Evolutionary conservation across 53 echinoderm and acorn worm species (phyloP), one percentile per base, ranked within the genome.

Genomic region (Arbacia lixula): DNA sequence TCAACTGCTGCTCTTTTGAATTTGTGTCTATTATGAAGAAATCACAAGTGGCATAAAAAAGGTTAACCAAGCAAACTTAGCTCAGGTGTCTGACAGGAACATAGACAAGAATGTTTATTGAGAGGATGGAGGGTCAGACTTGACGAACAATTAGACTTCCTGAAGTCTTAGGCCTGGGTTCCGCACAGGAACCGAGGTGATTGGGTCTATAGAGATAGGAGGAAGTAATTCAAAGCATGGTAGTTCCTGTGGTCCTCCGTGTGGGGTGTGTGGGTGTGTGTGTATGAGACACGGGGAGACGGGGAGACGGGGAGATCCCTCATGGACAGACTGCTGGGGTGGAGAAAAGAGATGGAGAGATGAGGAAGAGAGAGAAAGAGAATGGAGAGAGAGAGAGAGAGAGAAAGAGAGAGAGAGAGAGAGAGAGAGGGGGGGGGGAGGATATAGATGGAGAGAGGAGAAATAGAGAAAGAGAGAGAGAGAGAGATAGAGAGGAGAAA

Each of bases 201-300:
- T 20, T n/a, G 12, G 36, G 33, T 36, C 64, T 64, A 24, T n/a
- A 64, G 33, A 63, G 33, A 3, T 33, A 36, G 64, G 32, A 35
- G 64, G 64, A 64, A 64, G 64, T 64, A 16, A 32, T 64, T 64
- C 64, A 64, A 64, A 64, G 33, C 64, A 64, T 19, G 28, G 36
- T 21, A 35, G 64, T 33, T 64, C 36, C 64, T 36, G 20, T 64
- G 64, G 64, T 64, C 36, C 64, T 36, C n/a, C 33, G 64, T 27
- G 17, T 19, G 34, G 64, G 0, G 8, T 16, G 28, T 19, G 20
- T 17, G 32, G 35, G 64, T 12, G 14, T 32, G 32, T 20, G 20
- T 55, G 55, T 55, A 26, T 21, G 10, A n/a, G 56, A 26, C 22
- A 20, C 0, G 12, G 50, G 19, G 12, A 8, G 16, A 16, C 12